These are phyloP conservation scores for Melanotaenia trifasciata DNA, from an alignment of 2,797 vertebrate genomes.

Conservation along the genomic window DNA sequence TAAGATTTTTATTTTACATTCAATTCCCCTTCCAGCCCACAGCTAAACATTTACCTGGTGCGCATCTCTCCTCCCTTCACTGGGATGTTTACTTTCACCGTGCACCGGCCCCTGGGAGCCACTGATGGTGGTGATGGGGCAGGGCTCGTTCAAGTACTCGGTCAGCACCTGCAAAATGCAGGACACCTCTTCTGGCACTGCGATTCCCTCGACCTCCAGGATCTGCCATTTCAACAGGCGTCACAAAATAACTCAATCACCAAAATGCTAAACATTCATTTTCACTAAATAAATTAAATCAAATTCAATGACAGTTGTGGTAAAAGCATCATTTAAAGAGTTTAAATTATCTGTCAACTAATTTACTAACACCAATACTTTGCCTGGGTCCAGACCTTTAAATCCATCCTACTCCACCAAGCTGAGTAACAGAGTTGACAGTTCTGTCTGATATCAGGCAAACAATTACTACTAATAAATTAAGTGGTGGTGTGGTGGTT, in stretches of 20 bases:
- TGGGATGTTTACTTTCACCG: constrained; percentile 48
- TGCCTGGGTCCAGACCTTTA: background rate
- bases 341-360: background rate
- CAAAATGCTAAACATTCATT: background rate
- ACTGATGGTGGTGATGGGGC: constrained; percentile 74
- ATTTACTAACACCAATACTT: background rate
- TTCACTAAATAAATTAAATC: background rate
- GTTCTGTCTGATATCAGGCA: background rate
- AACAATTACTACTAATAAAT: no score
- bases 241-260: background rate
- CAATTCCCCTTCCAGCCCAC: background rate
- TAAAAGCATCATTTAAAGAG: background rate
- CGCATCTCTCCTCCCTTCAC: constrained; percentile 49
- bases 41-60: constrained; percentile 43
- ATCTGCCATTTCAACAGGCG: constrained; percentile 66
- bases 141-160: constrained; percentile 74
- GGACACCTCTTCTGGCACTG: constrained; percentile 79
- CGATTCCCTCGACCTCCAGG: constrained; percentile 78
- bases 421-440: background rate
- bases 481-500: no score
- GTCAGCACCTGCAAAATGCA: constrained; percentile 76
- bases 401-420: background rate
- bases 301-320: background rate
- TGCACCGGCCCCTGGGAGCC: constrained; percentile 62
- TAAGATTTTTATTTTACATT: constrained; percentile 4